phyloP scores from a whole-genome alignment of 2,888 invertebrate genomes.

The Monoplex corrugatus region DNA sequence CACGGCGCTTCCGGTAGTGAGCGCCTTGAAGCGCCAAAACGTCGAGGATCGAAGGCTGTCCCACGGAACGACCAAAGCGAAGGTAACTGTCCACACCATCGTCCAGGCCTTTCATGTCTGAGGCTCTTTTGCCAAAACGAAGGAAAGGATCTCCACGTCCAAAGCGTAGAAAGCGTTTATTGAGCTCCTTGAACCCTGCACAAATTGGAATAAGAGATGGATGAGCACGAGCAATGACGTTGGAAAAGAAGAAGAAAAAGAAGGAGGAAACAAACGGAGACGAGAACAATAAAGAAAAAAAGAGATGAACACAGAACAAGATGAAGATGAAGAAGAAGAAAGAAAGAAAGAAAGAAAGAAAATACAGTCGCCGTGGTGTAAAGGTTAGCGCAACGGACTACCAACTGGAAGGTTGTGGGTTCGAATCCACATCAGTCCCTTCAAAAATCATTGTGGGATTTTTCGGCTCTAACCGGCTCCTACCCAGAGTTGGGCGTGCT shows the following conservation, averaged over 20 bases:
- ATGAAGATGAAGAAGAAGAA: too few species aligned
- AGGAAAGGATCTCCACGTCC: slow-evolving; percentile 62
- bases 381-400: too few species aligned
- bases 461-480: too few species aligned
- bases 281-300: too few species aligned
- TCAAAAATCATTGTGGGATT: too few species aligned
- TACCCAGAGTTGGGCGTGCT: too few species aligned
- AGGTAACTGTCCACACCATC: slow-evolving; percentile 48
- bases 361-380: too few species aligned
- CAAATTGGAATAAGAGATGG: too few species aligned
- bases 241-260: not conserved
- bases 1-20: slow-evolving; percentile 27
- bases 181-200: slow-evolving; percentile 43
- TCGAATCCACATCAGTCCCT: not conserved
- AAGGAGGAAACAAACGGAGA: not conserved
- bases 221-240: not conserved
- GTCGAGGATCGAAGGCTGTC: not conserved
- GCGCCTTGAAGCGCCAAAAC: not conserved
- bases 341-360: too few species aligned
- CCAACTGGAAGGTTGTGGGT: too few species aligned
- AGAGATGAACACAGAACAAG: too few species aligned
- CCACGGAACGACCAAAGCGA: slow-evolving; percentile 46
- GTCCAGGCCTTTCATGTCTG: slow-evolving; percentile 13
- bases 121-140: slow-evolving; percentile 56
- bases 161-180: slow-evolving; percentile 71